phyloP scores from a whole-genome alignment of 2,113 vertebrate genomes.

The Galemys pyrenaicus region DNA sequence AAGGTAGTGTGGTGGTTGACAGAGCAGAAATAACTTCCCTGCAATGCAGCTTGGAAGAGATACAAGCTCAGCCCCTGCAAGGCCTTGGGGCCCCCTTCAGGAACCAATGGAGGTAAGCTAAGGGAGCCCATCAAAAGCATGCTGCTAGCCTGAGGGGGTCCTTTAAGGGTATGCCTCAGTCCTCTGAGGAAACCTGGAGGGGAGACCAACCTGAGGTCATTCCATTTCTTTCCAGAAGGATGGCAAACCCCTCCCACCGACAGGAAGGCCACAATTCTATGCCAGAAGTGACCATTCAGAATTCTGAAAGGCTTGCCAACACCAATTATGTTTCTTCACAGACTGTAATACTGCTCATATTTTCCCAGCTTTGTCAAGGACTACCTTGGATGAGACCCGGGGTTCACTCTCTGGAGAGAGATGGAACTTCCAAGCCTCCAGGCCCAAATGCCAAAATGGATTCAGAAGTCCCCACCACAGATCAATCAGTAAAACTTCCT shows the following conservation, averaged over 20 bases:
- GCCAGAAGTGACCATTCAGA: not conserved
- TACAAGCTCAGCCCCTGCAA: not conserved
- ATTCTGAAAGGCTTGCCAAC: not conserved
- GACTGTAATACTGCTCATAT: not conserved
- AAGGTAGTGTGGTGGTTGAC: not conserved
- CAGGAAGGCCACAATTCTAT: not conserved
- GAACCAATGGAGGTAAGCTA: not conserved
- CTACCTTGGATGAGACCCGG: not conserved
- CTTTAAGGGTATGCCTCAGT: not conserved
- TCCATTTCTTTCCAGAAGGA: not conserved
- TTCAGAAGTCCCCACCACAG: not conserved
- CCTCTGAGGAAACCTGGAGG: not conserved
- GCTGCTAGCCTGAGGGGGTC: not conserved
- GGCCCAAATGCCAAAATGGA: not conserved
- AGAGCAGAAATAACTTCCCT: slow-evolving; percentile 15
- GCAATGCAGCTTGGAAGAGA: not conserved
- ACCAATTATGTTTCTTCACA: not conserved
- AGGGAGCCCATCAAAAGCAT: too few relatives aligned
- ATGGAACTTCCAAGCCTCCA: not conserved
- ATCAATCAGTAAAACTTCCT: not conserved
- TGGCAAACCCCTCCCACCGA: not conserved
- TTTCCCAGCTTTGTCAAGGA: not conserved
- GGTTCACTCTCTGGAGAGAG: not conserved
- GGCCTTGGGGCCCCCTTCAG: not conserved
- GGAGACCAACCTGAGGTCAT: not conserved